Evolutionary conservation across 1,140 invertebrate genomes (phyloP).

Genomic region (Condylostylus longicornis): DNA sequence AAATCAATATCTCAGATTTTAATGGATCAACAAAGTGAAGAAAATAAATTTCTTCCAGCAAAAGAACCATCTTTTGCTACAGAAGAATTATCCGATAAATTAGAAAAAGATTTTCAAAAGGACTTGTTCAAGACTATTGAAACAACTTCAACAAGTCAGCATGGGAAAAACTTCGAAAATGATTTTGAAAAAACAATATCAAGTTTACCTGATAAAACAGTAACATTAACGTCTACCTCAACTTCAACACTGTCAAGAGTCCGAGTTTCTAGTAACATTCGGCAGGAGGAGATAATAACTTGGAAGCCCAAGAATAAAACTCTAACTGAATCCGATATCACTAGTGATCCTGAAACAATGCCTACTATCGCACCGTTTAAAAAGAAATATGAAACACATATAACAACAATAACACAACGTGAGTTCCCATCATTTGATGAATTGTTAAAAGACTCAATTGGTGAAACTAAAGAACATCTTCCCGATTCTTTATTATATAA

Average conservation of each 20-base stretch:
- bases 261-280: not conserved
- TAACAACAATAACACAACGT: not conserved
- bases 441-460: not conserved
- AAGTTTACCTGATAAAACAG: too few species aligned
- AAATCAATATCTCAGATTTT: too few species aligned
- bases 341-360: not conserved
- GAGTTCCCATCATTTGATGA: not conserved
- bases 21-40: not conserved
- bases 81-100: not conserved
- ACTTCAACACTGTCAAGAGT: not conserved
- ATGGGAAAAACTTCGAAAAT: too few species aligned
- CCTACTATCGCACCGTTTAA: not conserved
- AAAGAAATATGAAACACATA: too few species aligned
- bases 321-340: not conserved
- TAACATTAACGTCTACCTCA: not conserved
- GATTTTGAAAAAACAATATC: too few species aligned
- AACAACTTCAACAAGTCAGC: not conserved
- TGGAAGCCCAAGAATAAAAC: not conserved
- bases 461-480: too few species aligned
- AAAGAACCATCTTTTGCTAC: constrained; percentile 1
- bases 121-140: not conserved
- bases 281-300: not conserved
- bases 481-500: too few species aligned
- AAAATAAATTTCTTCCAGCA: not conserved
- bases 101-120: not conserved